These are phyloP conservation scores for Helobdella robusta DNA, from an alignment of 2,888 invertebrate genomes.

Conservation along the genomic window DNA sequence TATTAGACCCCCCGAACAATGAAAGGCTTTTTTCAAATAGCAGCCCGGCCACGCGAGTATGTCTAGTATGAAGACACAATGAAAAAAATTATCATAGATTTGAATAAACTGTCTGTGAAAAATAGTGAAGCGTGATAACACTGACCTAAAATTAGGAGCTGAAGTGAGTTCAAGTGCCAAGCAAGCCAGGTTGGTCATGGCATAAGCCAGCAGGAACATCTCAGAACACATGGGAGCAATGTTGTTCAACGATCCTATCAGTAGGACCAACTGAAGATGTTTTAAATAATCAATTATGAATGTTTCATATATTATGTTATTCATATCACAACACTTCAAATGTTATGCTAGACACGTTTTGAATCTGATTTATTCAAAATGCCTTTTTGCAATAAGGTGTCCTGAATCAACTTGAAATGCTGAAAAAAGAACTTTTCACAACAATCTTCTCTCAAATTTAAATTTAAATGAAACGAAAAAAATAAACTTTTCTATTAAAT, in stretches of 20 bases:
- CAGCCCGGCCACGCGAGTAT: too few relatives aligned
- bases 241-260: constrained; percentile 83
- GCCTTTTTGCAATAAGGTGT: too few relatives aligned
- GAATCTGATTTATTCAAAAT: too few relatives aligned
- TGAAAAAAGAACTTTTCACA: too few relatives aligned
- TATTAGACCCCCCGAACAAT: too few relatives aligned
- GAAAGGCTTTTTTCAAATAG: too few relatives aligned
- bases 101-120: not conserved
- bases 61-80: not conserved
- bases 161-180: constrained; percentile 88
- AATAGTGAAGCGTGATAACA: not conserved
- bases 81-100: not conserved
- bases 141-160: constrained; percentile 91
- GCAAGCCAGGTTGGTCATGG: constrained; percentile 90
- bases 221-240: constrained; percentile 95
- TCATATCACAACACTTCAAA: too few relatives aligned
- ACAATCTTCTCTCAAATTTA: too few relatives aligned
- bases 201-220: constrained; percentile 87
- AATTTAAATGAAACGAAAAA: too few relatives aligned
- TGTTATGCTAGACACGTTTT: too few relatives aligned
- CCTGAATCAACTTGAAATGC: too few relatives aligned
- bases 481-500: too few relatives aligned
- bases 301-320: not conserved
- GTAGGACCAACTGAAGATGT: constrained; percentile 59
- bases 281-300: not conserved